These are phyloP conservation scores for Lasioglossum pauxillum DNA, from an alignment of 2,888 invertebrate genomes.

Conservation along the genomic window DNA sequence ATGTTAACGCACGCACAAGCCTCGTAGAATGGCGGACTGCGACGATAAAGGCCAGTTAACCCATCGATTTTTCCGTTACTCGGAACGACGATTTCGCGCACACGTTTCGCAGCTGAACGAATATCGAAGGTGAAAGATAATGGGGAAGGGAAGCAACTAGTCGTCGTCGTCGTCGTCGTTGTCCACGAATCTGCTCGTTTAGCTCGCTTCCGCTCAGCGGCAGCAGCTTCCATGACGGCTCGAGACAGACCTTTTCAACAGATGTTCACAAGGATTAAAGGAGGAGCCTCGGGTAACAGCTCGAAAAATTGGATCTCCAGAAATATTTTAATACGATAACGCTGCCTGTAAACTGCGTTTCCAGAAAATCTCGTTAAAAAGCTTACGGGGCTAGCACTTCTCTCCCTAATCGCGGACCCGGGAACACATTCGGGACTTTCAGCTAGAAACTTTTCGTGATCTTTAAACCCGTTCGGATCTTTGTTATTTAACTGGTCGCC, in stretches of 20 bases:
- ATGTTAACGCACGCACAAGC: conserved; percentile 36
- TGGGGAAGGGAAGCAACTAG: conserved; percentile 65
- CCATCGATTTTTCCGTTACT: conserved; percentile 50
- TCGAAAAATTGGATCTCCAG: neutral
- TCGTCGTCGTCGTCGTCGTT: conserved; percentile 63
- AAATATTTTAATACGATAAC: neutral
- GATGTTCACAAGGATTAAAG: neutral
- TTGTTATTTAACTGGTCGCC: no score
- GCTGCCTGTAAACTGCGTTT: neutral
- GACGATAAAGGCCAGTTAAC: conserved; percentile 59
- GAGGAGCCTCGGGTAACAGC: neutral
- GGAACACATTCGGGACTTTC: neutral
- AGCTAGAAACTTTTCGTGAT: neutral
- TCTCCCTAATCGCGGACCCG: neutral
- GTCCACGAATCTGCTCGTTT: conserved; percentile 43
- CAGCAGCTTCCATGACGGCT: neutral
- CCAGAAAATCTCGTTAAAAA: neutral
- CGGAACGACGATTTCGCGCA: conserved; percentile 40
- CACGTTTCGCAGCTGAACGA: conserved; percentile 45
- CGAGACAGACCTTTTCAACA: neutral
- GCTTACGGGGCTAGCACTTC: neutral
- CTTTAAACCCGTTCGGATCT: neutral
- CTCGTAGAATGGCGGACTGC: neutral
- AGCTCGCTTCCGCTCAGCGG: conserved; percentile 25
- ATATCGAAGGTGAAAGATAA: conserved; percentile 64